phyloP scores from a whole-genome alignment of 37 sponge, comb jelly and placozoan species.

The Dysidea cf. avara region DNA sequence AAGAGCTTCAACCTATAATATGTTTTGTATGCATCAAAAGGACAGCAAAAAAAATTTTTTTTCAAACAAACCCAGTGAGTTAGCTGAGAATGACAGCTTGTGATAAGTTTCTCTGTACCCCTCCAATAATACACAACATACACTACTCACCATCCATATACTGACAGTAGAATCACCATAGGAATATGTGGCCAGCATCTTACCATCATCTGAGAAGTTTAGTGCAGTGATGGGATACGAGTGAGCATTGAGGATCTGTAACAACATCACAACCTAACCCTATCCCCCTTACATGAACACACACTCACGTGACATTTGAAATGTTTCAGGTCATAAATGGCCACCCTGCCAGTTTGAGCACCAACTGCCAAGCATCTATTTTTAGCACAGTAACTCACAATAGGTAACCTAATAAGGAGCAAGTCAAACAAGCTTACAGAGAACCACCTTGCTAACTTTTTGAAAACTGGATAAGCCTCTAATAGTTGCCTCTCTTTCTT shows the following conservation, averaged over 20 bases:
- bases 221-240: conserved; percentile 77
- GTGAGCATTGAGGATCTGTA: conserved; percentile 57
- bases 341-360: conserved; percentile 59
- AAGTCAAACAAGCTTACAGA: too few relatives aligned
- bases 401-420: conserved; percentile 62
- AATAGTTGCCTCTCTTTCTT: conserved; percentile 56
- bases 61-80: too few relatives aligned
- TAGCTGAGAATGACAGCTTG: too few relatives aligned
- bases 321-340: conserved; percentile 82
- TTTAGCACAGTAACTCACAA: conserved; percentile 71
- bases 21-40: too few relatives aligned
- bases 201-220: conserved; percentile 85
- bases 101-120: too few relatives aligned
- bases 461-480: conserved; percentile 52
- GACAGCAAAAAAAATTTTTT: too few relatives aligned
- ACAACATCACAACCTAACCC: too few relatives aligned
- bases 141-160: conserved; percentile 83
- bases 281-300: too few relatives aligned
- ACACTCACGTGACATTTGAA: conserved; percentile 34
- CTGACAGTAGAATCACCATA: conserved; percentile 71
- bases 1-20: too few relatives aligned
- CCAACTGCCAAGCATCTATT: conserved; percentile 81
- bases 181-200: conserved; percentile 72
- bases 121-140: too few relatives aligned
- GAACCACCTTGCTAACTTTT: too few relatives aligned